Percentiles rank a stretch among this genome's conserved stretches.
These are phyloP conservation scores for Phania funesta DNA, from an alignment of 2,888 invertebrate species.

Conservation along the genomic window DNA sequence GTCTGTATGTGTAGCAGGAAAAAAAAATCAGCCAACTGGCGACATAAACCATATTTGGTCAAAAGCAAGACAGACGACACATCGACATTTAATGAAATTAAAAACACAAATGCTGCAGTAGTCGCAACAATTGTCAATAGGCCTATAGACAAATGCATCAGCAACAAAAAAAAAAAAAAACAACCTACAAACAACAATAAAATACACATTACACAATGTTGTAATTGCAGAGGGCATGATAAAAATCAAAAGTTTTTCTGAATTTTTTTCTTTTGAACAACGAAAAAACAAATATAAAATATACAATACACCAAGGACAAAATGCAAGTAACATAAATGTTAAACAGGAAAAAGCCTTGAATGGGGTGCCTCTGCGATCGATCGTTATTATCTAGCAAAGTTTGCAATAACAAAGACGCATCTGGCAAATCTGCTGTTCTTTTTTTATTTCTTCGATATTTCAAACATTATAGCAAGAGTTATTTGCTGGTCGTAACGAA, in stretches of 20 bases:
- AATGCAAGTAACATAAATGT: slow-evolving; percentile 31
- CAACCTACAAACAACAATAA: slow-evolving; percentile 46
- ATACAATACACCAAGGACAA: slow-evolving; percentile 41
- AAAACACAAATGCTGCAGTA: slow-evolving; percentile 13
- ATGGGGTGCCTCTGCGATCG: background rate
- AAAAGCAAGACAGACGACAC: slow-evolving; percentile 48
- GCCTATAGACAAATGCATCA: slow-evolving; percentile 57
- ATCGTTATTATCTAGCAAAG: background rate
- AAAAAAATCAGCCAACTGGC: slow-evolving; percentile 60
- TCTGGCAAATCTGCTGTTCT: too few species aligned
- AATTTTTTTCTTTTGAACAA: background rate
- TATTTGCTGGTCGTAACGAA: too few species aligned
- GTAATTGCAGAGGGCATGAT: slow-evolving; percentile 68
- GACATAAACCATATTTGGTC: slow-evolving; percentile 68
- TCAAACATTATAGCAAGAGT: too few species aligned
- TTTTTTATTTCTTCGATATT: too few species aligned
- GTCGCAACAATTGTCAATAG: slow-evolving; percentile 56
- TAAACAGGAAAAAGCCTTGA: slow-evolving; percentile 8
- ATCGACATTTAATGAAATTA: slow-evolving; percentile 57
- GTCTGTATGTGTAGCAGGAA: too few species aligned
- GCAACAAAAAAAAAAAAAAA: slow-evolving; percentile 4
- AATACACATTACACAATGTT: slow-evolving; percentile 62
- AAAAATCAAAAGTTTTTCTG: slow-evolving; percentile 53
- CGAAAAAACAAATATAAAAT: background rate
- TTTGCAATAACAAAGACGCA: too few species aligned